Base-by-base conservation (phyloP, 1,140 invertebrate genomes). In the Dendrolimus punctatus region DNA sequence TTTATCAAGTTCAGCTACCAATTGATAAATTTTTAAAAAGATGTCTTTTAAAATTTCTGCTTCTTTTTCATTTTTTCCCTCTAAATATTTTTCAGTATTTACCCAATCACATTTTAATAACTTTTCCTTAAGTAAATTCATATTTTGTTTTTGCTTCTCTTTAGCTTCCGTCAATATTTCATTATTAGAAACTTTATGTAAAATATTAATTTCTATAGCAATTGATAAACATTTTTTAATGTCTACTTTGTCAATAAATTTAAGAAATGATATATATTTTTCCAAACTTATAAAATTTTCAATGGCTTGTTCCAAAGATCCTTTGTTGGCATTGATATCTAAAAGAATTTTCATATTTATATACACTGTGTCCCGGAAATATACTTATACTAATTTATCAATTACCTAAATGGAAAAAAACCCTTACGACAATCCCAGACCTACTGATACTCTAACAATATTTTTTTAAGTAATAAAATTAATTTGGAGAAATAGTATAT, bases 251-350 rank as follows among this genome's bases (percentile, higher is more conserved):
- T 56, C 41, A 5, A n/a, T 9, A 38, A 58, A 48, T 39, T 53
- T 43, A 40, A 39, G 6, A 6, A 57, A 53, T 44, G 60, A 52
- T 53, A 62, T 40, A 47, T 66, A 60, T 38, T 44, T 44, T 50
- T 62, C 49, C 48, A 64, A 52, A 40, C 42, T 46, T 45, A 70
- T 36, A 43, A 64, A 70, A 40, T 55, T 49, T 8, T 67, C 54
- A 39, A 70, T 43, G 9, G 53, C 58, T 41, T 49, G 50, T 68
- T 71, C 64, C 58, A 71, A 55, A 0, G 57, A 60, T 60, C 62
- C 60, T 41, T 64, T 58, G 61, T 71, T 71, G 9, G 66, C 66
- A 68, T 71, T 68, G 46, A 71, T 46, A 64, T 71, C 66, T 68
- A 71, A 46, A 68, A 71, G 61, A 56, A 60, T 64, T 44, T 38